phyloP scores from a whole-genome alignment of 1,140 invertebrate species.

The Daktulosphaira vitifoliae region DNA sequence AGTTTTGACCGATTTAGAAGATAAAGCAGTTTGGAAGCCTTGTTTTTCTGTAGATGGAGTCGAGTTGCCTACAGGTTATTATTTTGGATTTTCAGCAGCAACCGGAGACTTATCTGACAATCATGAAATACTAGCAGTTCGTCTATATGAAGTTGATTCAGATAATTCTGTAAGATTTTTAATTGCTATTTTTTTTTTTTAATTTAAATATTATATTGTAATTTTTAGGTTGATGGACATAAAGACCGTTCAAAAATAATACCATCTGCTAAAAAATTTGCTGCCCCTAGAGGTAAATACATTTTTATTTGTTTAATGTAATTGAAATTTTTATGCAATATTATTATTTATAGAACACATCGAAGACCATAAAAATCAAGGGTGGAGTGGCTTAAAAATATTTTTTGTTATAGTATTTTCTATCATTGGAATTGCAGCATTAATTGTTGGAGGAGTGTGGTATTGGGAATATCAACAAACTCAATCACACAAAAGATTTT shows the following conservation, averaged over 20 bases:
- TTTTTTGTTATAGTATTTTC: constrained; percentile 75
- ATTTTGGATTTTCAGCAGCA: constrained; percentile 86
- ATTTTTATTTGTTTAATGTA: not conserved
- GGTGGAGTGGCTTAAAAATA: constrained; percentile 77
- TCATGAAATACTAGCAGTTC: constrained; percentile 89
- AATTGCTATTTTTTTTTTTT: not conserved
- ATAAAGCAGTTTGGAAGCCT: constrained; percentile 85
- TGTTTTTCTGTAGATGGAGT: constrained; percentile 88
- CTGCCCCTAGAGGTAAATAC: constrained; percentile 60
- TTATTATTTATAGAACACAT: constrained; percentile 58
- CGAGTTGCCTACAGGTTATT: constrained; percentile 88
- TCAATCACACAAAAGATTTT: constrained; percentile 81
- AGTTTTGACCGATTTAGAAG: constrained; percentile 86
- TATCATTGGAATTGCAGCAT: constrained; percentile 65
- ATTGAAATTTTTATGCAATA: constrained; percentile 5
- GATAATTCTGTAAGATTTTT: constrained; percentile 40
- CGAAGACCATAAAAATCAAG: constrained; percentile 72
- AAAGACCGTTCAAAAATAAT: constrained; percentile 65
- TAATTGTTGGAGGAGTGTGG: constrained; percentile 76
- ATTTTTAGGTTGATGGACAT: constrained; percentile 48
- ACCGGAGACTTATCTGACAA: constrained; percentile 96
- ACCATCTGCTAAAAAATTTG: constrained; percentile 71
- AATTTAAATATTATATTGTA: constrained; percentile 33
- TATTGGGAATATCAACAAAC: constrained; percentile 87
- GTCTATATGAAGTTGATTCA: constrained; percentile 79